Evolutionary conservation across 2,797 vertebrate species (phyloP), one percentile per base, ranked within the genome.

Genomic region (Syncerus caffer): DNA sequence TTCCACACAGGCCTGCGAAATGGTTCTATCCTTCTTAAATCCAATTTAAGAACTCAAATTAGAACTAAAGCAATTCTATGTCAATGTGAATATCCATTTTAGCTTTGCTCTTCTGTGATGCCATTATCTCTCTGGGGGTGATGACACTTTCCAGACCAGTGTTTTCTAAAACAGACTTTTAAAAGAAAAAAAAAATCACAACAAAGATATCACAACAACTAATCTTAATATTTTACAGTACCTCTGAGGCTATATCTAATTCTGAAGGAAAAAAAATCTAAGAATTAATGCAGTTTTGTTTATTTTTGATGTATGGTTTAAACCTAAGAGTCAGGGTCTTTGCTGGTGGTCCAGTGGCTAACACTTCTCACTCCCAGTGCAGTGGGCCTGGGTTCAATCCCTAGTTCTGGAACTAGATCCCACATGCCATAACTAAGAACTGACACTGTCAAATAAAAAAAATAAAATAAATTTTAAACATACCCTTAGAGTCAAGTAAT

Each of bases 271-370:
- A 34, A 55, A 25, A 38, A 51, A n/a, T 13, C 23, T 17, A 93
- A 67, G 62, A 90, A 87, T 80, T 82, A 91, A 58, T 15, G 5
- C 15, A 42, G 14, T 93, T 92, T 89, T 83, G 45, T 34, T 82
- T 80, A 88, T 82, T 87, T 95, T 89, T 95, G 27, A 96, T 92
- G 11, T 67, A 15, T 53, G 8, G 11, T 62, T 97, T 96, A 82
- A 97, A 94, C 13, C 19, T 15, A 50, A 83, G 29, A 78, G 84
- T 85, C 64, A 90, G 23, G 38, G 71, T 25, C 71, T 42, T 74
- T 14, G 34, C 38, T 74, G 71, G 58, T 42, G 38, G 23, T 74
- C 38, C 71, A 74, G 38, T 7, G 12, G 71, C 23, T 42, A 74
- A 74, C 38, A 42, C 71, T 74, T 42, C 23, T 71, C 34, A 71